phyloP scores from a whole-genome alignment of 2,797 vertebrate genomes.

The Pantherophis vulpinus region DNA sequence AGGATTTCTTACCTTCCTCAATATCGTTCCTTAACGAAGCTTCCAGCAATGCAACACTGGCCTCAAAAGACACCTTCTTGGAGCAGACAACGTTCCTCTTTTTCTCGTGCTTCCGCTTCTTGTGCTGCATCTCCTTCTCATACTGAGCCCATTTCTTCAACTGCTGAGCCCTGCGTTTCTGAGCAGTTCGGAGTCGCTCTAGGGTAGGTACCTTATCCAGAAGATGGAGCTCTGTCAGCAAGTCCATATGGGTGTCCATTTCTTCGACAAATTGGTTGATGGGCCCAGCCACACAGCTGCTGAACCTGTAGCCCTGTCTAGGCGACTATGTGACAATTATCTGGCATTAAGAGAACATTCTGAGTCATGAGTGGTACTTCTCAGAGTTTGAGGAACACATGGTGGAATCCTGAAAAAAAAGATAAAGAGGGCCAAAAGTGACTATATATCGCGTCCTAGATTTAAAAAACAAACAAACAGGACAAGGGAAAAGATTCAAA shows the following conservation, averaged over 20 bases:
- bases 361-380: slow-evolving; percentile 44
- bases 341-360: slow-evolving; percentile 59
- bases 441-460: neutral
- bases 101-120: slow-evolving; percentile 89
- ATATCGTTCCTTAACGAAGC: slow-evolving; percentile 91
- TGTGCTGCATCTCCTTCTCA: slow-evolving; percentile 94
- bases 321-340: neutral
- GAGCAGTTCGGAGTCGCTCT: slow-evolving; percentile 91
- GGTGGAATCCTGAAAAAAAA: slow-evolving; percentile 54
- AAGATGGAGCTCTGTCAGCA: slow-evolving; percentile 93
- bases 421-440: neutral
- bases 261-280: neutral
- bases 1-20: slow-evolving; percentile 84
- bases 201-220: slow-evolving; percentile 94
- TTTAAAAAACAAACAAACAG: neutral
- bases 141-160: slow-evolving; percentile 95
- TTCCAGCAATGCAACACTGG: slow-evolving; percentile 90
- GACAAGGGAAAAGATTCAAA: neutral
- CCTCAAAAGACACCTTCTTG: slow-evolving; percentile 88
- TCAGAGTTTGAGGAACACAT: slow-evolving; percentile 22
- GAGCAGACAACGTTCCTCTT: slow-evolving; percentile 74
- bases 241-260: slow-evolving; percentile 94
- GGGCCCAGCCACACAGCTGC: slow-evolving; percentile 16
- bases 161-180: slow-evolving; percentile 93
- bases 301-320: neutral